Base-by-base conservation (phyloP, 2,888 invertebrate species). In the Xanthia icteritia region DNA sequence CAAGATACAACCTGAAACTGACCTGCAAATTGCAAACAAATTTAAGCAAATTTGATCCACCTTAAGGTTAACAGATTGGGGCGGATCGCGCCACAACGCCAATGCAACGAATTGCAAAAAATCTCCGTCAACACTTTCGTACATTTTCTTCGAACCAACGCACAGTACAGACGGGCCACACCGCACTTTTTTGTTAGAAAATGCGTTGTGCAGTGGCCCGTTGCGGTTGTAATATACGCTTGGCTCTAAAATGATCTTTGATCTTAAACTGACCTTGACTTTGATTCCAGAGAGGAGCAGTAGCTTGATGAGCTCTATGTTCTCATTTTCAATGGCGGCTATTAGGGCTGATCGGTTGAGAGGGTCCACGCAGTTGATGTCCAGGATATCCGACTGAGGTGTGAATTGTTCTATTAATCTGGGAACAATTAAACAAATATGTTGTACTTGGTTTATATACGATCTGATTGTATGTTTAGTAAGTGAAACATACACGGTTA, bases 271-370 rank as follows among this genome's bases (percentile, higher is more conserved):
- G 17, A 70, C 98, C 97, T 98, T 98, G 75, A 99, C 98, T 95
- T 98, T 97, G 82, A 99, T 98, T 72, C 98, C 98, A 89, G 98
- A 97, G 23, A 97, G 97, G 66, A 99, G 97, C 48, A 99, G 97
- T 54, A 99, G 94, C 79, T 97, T 98, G 84, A 99, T 98, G 76
- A 99, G 97, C 90, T 99, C 99, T 82, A 99, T 98, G 94, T 99
- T 99, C 95, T 99, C 99, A 96, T 99, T 99, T 95, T 99, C 99
- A 82, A 99, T 99, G 73, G 99, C 99, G 0, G 99, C 98, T 84
- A 99, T 98, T 23, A 99, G 97, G 0, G 99, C 99, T 0, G 99
- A 99, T 84, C 99, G 96, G 92, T 99, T 99, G 77, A 99, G 97
- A 0, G 99, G 99, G 95, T 99, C 99, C 81, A 99, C 98, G 94